Percentiles rank a stretch among this genome's conserved stretches.
These are phyloP conservation scores for Cassiopea andromeda DNA, from an alignment of 30 jellyfish, hydroid and myxozoan genomes.

Conservation along the genomic window DNA sequence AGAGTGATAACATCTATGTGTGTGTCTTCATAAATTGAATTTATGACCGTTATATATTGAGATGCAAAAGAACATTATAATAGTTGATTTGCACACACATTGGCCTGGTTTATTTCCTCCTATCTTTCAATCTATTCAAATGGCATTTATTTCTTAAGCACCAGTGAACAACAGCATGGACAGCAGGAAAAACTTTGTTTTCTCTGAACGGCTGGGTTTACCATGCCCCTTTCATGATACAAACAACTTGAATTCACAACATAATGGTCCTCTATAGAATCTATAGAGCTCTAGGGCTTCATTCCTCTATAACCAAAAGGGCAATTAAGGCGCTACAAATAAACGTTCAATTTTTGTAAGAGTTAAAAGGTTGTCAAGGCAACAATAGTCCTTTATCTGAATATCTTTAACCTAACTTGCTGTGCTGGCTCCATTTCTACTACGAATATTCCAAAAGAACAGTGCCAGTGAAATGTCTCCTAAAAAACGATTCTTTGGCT, in stretches of 20 bases:
- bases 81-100: not conserved
- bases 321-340: constrained; percentile 14
- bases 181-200: constrained; percentile 19
- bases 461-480: constrained; percentile 43
- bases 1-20: constrained; percentile 32
- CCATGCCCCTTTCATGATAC: constrained; percentile 9
- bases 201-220: constrained; percentile 28
- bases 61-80: constrained; percentile 4
- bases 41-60: not conserved
- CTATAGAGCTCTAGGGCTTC: no score
- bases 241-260: constrained; percentile 34
- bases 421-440: constrained; percentile 75
- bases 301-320: constrained; percentile 12
- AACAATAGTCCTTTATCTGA: constrained; percentile 37
- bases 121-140: not conserved
- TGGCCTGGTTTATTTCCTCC: constrained; percentile 17
- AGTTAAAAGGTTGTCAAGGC: constrained; percentile 20
- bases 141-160: not conserved
- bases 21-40: constrained; percentile 1
- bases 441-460: constrained; percentile 21
- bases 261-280: not conserved
- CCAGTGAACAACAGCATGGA: not conserved
- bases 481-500: constrained; percentile 33
- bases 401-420: constrained; percentile 52
- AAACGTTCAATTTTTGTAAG: constrained; percentile 36